Evolutionary conservation across 2,888 invertebrate species (phyloP), one percentile per base, ranked within the genome.

Genomic region (Miltochrista miniata): DNA sequence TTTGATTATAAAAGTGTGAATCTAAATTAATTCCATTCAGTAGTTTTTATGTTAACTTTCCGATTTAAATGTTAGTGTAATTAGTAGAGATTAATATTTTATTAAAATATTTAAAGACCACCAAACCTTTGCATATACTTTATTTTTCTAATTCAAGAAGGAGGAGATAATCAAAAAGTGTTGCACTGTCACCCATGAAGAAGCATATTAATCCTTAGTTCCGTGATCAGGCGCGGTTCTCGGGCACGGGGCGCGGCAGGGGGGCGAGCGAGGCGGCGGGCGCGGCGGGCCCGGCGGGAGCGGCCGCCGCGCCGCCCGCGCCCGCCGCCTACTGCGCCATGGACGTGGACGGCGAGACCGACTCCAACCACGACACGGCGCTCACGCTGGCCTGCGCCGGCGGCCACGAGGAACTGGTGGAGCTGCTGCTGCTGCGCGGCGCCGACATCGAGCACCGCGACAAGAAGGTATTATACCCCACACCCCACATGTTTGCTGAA

Each of bases 361-460:
- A 99, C 87, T 98, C 97, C 73, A 99, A 99, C 93, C 98, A 98
- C 88, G 99, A 99, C 90, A 99, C 99, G 4, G 99, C 99, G 48
- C 93, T 99, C 51, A 99, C 99, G 33, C 93, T 99, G 56, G 99
- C 99, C 42, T 99, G 98, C 88, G 98, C 98, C 54, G 98, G 98
- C 59, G 99, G 99, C 0, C 98, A 99, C 82, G 97, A 98, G 78
- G 98, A 99, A 76, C 93, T 99, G 14, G 99, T 99, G 9, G 97
- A 97, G 81, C 93, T 99, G 74, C 93, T 99, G 60, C 93, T 99
- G 45, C 95, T 95, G 64, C 94, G 98, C 58, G 98, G 98, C 49
- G 98, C 99, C 0, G 96, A 98, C 83, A 98, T 99, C 81, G 99
- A 99, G 86, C 99, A 99, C 85, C 94, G 98, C 30, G 99, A 99